Percentiles rank a stretch among this genome's conserved stretches.
These are phyloP conservation scores for Antechinus flavipes DNA, from an alignment of 2,113 vertebrate species.

Conservation along the genomic window DNA sequence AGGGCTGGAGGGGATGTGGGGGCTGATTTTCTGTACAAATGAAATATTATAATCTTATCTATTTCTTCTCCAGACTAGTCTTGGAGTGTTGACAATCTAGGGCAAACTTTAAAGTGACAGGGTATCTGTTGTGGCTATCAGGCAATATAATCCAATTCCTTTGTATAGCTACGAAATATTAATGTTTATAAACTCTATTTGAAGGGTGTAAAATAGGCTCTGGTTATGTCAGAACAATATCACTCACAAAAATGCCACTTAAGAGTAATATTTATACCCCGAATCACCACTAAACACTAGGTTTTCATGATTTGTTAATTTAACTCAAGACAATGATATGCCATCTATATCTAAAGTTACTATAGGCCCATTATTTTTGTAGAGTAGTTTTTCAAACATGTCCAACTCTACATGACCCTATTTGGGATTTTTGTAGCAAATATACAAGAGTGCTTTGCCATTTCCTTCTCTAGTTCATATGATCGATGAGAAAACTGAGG, in stretches of 20 bases:
- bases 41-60: slow-evolving; percentile 16
- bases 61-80: neutral
- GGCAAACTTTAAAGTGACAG: neutral
- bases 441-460: too few relatives aligned
- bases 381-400: too few relatives aligned
- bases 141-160: neutral
- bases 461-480: too few relatives aligned
- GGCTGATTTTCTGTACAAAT: neutral
- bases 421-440: too few relatives aligned
- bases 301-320: neutral
- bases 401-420: too few relatives aligned
- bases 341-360: neutral
- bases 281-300: neutral
- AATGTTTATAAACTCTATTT: neutral
- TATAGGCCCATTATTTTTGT: neutral
- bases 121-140: neutral
- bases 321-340: neutral
- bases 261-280: neutral
- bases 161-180: neutral
- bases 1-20: rapidly evolving
- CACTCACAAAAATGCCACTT: neutral
- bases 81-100: neutral
- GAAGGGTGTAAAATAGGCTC: neutral
- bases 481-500: too few relatives aligned
- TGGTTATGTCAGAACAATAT: neutral